A percentile compares a stretch with the other conserved stretches of the same genome.
Conservation (phyloP, 2,888 invertebrate species). For the Lymantria monacha region DNA sequence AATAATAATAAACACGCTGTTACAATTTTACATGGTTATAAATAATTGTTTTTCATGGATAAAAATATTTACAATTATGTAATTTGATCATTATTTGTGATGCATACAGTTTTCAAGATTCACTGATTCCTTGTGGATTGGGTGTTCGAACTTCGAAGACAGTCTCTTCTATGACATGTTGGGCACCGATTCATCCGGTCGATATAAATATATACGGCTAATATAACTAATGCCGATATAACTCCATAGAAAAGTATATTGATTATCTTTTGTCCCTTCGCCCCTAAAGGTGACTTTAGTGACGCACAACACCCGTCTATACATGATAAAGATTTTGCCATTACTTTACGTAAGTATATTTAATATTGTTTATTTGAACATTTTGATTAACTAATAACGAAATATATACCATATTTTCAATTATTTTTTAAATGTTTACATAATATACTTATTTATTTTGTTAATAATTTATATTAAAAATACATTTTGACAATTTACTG, state of each 20-base stretch:
- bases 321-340: background rate
- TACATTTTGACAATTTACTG: no score
- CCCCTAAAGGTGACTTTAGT: background rate
- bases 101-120: no score
- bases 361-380: no score
- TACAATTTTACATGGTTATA: no score
- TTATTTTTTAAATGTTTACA: no score
- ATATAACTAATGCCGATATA: background rate
- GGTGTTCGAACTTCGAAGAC: background rate
- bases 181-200: background rate
- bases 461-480: no score
- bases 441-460: no score
- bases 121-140: no score
- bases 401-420: no score
- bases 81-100: background rate
- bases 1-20: no score
- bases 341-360: no score
- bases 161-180: background rate
- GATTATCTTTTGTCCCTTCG: background rate
- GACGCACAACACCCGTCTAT: background rate
- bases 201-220: background rate
- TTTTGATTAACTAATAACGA: no score
- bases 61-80: background rate
- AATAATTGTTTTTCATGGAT: background rate
- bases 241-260: background rate